Evolutionary conservation across 35 echinoderm and acorn worm genomes (phyloP).

Genomic region (Lytechinus pictus): DNA sequence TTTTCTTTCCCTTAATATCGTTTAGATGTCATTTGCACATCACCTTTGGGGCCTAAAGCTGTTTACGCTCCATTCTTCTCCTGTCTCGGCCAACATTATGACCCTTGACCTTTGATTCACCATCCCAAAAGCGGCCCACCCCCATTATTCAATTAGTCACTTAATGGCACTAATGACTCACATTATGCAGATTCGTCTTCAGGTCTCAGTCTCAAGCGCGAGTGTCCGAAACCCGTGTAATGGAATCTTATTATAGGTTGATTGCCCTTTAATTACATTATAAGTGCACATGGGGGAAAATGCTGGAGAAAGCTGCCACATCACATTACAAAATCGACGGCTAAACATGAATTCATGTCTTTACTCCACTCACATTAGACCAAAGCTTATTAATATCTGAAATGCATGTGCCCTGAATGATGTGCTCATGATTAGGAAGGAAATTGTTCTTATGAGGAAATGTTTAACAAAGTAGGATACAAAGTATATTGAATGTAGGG

Average conservation of each 20-base stretch:
- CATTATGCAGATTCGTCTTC: constrained; percentile 15
- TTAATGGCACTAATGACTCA: constrained; percentile 18
- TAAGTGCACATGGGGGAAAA: neutral
- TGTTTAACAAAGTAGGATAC: neutral
- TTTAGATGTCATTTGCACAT: neutral
- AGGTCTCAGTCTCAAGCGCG: neutral
- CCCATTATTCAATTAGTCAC: constrained; percentile 40
- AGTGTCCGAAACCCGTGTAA: constrained; percentile 9
- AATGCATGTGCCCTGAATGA: neutral
- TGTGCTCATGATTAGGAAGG: neutral
- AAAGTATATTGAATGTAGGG: no score
- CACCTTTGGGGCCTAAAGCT: neutral
- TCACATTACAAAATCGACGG: neutral
- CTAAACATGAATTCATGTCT: neutral
- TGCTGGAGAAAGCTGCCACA: neutral
- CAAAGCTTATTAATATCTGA: neutral
- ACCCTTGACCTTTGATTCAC: neutral
- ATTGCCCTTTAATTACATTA: neutral
- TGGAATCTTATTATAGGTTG: neutral
- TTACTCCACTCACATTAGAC: neutral
- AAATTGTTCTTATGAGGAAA: neutral
- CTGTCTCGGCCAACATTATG: neutral
- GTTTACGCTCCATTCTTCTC: neutral
- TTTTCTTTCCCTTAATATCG: neutral
- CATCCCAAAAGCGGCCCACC: neutral